Evolutionary conservation across 2,797 vertebrate genomes (phyloP).

Genomic region (Oryzias sinensis): DNA sequence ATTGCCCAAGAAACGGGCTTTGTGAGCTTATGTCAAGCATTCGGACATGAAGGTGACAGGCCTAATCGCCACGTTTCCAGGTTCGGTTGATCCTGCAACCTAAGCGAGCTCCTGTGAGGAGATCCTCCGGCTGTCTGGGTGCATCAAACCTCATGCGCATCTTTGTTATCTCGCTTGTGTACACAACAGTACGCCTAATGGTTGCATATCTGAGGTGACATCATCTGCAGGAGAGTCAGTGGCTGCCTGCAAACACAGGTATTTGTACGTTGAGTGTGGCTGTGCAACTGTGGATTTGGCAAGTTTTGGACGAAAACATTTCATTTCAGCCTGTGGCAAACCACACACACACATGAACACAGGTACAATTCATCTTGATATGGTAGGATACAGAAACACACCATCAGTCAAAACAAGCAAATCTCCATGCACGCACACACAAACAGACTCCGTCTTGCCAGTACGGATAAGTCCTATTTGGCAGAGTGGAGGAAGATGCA

Average conservation of each 20-base stretch:
- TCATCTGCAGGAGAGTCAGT: constrained; percentile 11
- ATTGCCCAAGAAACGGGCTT: constrained; percentile 58
- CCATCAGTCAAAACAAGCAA: constrained; percentile 16
- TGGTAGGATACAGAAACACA: constrained; percentile 44
- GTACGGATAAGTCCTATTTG: constrained; percentile 71
- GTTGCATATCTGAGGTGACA: constrained; percentile 18
- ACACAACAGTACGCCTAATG: background rate
- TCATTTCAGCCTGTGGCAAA: constrained; percentile 30
- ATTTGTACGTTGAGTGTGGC: background rate
- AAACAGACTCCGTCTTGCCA: constrained; percentile 34
- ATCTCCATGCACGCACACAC: constrained; percentile 15
- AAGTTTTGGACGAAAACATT: constrained; percentile 32
- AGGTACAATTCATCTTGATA: constrained; percentile 55
- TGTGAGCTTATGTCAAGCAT: constrained; percentile 60
- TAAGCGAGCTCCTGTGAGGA: constrained; percentile 21
- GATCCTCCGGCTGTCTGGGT: constrained; percentile 26
- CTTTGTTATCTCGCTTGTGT: constrained; percentile 12
- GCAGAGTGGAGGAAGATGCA: constrained; percentile 76
- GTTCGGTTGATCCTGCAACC: constrained; percentile 38
- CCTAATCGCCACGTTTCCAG: constrained; percentile 20
- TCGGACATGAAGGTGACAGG: constrained; percentile 38
- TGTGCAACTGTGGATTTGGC: constrained; percentile 43
- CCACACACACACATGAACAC: background rate
- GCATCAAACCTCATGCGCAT: constrained; percentile 6
- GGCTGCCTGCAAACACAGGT: background rate